These are phyloP conservation scores for Psittacula derbiana DNA, from an alignment of 2,797 vertebrate genomes.

Conservation along the genomic window DNA sequence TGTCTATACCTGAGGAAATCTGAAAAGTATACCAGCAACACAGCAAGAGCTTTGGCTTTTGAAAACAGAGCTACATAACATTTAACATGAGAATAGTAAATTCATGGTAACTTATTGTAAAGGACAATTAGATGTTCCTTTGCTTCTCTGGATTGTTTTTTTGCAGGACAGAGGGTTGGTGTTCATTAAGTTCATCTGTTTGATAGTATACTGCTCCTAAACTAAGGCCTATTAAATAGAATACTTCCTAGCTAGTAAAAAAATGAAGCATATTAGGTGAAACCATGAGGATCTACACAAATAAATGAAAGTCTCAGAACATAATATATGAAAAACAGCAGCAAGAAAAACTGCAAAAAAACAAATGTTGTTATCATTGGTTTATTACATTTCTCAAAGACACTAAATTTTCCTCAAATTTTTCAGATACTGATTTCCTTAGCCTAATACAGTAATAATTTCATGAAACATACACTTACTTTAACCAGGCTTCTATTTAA, in stretches of 20 bases:
- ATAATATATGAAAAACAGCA: background rate
- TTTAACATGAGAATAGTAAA: background rate
- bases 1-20: background rate
- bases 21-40: background rate
- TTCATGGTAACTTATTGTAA: background rate
- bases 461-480: background rate
- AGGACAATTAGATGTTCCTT: background rate
- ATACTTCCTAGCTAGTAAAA: background rate
- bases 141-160: background rate
- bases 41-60: background rate
- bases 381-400: background rate
- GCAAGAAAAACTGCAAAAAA: background rate
- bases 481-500: background rate
- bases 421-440: background rate
- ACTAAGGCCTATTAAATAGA: background rate
- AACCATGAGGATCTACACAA: background rate
- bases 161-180: background rate
- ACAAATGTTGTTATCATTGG: background rate
- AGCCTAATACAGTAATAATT: background rate
- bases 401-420: background rate
- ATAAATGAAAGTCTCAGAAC: background rate
- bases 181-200: background rate
- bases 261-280: background rate
- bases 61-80: background rate
- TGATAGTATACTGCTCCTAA: background rate